These are phyloP conservation scores for Dexiosoma caninum DNA, from an alignment of 2,888 invertebrate species.

Conservation along the genomic window DNA sequence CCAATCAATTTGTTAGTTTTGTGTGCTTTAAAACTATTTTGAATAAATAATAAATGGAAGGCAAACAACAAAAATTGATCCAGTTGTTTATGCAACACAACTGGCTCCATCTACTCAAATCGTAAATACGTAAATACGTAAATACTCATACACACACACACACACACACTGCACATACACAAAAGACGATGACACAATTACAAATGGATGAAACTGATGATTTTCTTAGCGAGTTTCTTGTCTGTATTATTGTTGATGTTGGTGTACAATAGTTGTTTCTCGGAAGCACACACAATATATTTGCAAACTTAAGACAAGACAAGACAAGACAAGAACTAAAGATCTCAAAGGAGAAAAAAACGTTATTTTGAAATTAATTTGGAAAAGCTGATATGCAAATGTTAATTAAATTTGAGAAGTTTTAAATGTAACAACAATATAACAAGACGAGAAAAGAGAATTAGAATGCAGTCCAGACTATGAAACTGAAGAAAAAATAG, in stretches of 20 bases:
- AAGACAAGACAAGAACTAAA: background rate
- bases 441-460: too few species aligned
- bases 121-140: background rate
- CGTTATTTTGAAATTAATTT: background rate
- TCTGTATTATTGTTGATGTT: background rate
- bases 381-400: background rate
- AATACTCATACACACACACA: background rate
- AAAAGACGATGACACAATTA: background rate
- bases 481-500: too few species aligned
- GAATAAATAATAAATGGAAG: slow-evolving; percentile 55
- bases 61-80: slow-evolving; percentile 25
- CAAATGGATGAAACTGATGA: background rate
- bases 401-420: too few species aligned
- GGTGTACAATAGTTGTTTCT: background rate
- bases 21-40: slow-evolving; percentile 59
- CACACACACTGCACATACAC: background rate
- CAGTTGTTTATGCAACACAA: background rate
- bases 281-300: slow-evolving; percentile 2
- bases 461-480: too few species aligned
- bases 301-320: slow-evolving; percentile 48
- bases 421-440: too few species aligned
- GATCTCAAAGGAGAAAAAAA: background rate
- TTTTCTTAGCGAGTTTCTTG: slow-evolving; percentile 34
- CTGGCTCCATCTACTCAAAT: background rate
- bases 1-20: slow-evolving; percentile 60